A percentile compares a stretch with the other conserved stretches of the same genome.
Evolutionary conservation across 1,140 invertebrate genomes (phyloP).

Genomic region (Tetragonula clypearis): DNA sequence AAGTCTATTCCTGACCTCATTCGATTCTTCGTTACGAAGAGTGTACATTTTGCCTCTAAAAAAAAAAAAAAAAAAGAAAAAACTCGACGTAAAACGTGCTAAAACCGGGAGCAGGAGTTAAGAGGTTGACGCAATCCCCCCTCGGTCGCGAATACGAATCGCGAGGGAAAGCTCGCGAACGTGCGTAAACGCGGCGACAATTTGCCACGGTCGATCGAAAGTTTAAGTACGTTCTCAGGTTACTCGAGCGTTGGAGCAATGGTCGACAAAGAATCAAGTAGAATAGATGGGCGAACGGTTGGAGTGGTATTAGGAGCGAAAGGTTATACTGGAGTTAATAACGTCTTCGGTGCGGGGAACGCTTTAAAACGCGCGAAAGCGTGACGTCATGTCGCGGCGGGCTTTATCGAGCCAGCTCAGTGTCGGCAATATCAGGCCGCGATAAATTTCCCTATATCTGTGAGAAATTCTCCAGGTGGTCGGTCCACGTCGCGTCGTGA

Average conservation of each 20-base stretch:
- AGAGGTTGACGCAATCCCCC: too few relatives aligned
- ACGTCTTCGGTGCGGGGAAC: slow-evolving; percentile 11
- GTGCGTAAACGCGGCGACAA: too few relatives aligned
- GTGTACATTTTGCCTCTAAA: too few relatives aligned
- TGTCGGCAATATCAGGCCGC: slow-evolving; percentile 36
- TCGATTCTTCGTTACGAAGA: too few relatives aligned
- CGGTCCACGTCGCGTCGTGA: background rate
- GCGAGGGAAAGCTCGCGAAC: too few relatives aligned
- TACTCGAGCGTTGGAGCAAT: slow-evolving; percentile 9
- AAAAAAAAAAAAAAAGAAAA: too few relatives aligned
- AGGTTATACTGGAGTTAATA: slow-evolving; percentile 34
- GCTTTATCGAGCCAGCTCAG: slow-evolving; percentile 37
- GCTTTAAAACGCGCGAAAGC: slow-evolving; percentile 34
- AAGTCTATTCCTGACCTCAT: too few relatives aligned
- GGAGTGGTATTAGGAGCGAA: background rate
- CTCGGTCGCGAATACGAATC: too few relatives aligned
- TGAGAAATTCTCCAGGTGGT: slow-evolving; percentile 51
- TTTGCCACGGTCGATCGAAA: too few relatives aligned
- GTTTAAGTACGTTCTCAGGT: background rate
- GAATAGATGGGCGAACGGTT: background rate
- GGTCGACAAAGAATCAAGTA: background rate
- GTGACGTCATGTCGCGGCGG: slow-evolving; percentile 14
- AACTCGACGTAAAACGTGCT: too few relatives aligned
- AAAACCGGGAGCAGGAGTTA: too few relatives aligned
- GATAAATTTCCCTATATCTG: slow-evolving; percentile 53